Evolutionary conservation across 2,113 vertebrate species (phyloP).

Genomic region (Scolopax mira): DNA sequence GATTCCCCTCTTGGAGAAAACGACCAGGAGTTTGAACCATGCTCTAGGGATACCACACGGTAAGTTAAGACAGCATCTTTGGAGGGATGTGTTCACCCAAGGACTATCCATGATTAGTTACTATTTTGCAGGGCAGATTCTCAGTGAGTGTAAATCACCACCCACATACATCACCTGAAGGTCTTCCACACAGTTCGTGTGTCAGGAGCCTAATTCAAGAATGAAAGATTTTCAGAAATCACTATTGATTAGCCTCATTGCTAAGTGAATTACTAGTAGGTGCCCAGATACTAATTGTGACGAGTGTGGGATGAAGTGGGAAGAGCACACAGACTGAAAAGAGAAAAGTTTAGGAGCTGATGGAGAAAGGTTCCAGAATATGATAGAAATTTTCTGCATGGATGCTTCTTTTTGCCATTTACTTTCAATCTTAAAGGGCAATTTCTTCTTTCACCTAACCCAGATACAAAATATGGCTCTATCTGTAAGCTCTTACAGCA

Average conservation of each 20-base stretch:
- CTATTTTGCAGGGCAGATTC: neutral
- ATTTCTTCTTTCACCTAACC: neutral
- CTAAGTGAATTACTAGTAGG: neutral
- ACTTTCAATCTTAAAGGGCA: neutral
- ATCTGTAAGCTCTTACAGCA: neutral
- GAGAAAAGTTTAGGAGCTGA: neutral
- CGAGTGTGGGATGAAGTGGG: neutral
- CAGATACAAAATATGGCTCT: neutral
- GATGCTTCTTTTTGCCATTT: neutral
- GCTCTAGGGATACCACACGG: neutral
- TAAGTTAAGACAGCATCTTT: neutral
- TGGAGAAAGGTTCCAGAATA: neutral
- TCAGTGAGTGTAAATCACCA: neutral
- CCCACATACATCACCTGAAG: neutral
- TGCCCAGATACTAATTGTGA: neutral
- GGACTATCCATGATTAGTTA: neutral
- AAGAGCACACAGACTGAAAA: neutral
- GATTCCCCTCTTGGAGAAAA: neutral
- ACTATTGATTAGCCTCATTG: neutral
- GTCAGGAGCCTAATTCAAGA: neutral
- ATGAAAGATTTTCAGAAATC: neutral
- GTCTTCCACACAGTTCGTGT: neutral
- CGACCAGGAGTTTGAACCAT: neutral
- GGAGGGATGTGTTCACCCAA: neutral
- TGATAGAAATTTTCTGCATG: neutral